Evolutionary conservation across 2,888 invertebrate species (phyloP).

Genomic region (Subacronicta megacephala): DNA sequence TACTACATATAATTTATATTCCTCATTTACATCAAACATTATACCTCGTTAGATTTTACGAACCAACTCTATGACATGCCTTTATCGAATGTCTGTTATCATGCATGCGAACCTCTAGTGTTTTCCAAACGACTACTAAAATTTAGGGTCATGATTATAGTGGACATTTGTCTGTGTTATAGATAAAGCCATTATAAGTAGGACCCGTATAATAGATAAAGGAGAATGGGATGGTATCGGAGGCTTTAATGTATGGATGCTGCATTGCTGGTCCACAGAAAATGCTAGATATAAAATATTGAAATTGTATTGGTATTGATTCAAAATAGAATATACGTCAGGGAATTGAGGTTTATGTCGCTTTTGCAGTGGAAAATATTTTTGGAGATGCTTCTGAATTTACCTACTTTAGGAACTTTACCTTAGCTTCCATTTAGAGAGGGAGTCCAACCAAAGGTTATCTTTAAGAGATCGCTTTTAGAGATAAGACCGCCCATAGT

Average conservation of each 20-base stretch:
- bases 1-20: no score
- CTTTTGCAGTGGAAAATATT: no score
- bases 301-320: background rate
- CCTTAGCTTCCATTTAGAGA: no score
- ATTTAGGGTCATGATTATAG: slow-evolving; percentile 31
- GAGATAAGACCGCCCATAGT: no score
- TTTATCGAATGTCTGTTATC: slow-evolving; percentile 29
- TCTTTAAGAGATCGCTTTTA: no score
- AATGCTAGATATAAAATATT: background rate
- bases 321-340: background rate
- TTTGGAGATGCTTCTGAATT: no score
- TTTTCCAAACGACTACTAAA: slow-evolving; percentile 39
- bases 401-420: no score
- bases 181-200: slow-evolving; percentile 29
- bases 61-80: slow-evolving; percentile 19
- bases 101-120: slow-evolving; percentile 25
- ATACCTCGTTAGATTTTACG: slow-evolving; percentile 52
- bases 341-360: background rate
- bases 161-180: slow-evolving; percentile 20
- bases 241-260: slow-evolving; percentile 33
- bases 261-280: background rate
- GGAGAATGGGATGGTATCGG: slow-evolving; percentile 33
- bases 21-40: slow-evolving; percentile 52
- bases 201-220: slow-evolving; percentile 30
- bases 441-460: no score